phyloP scores from a whole-genome alignment of 2,113 vertebrate genomes.

The Neopipo cinnamomea region DNA sequence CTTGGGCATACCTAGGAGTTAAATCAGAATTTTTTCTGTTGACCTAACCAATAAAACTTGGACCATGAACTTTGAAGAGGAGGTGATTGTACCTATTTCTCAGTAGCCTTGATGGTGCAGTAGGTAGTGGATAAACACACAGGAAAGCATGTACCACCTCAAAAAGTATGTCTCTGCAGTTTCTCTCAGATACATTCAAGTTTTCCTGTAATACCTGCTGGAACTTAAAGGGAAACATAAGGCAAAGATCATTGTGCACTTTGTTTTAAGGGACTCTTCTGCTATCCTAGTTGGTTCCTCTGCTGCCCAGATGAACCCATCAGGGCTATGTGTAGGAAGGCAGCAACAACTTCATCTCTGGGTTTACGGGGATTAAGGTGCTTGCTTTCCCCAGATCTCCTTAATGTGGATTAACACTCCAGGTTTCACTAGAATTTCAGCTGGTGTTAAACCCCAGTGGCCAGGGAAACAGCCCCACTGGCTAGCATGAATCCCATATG shows the following conservation, averaged over 20 bases:
- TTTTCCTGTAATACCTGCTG: not conserved
- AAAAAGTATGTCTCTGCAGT: not conserved
- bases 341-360: not conserved
- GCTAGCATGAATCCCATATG: not conserved
- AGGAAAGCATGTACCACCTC: not conserved
- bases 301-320: not conserved
- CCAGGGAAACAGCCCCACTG: not conserved
- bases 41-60: not conserved
- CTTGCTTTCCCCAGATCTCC: slow-evolving; percentile 7
- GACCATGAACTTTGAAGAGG: not conserved
- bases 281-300: not conserved
- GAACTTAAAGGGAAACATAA: not conserved
- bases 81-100: not conserved
- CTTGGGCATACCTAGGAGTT: not conserved
- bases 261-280: not conserved
- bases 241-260: not conserved
- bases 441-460: not conserved
- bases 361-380: not conserved
- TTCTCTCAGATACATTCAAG: not conserved
- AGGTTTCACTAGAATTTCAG: slow-evolving; percentile 18
- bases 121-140: not conserved
- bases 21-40: not conserved
- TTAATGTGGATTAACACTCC: slow-evolving; percentile 20
- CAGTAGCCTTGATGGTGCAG: not conserved
- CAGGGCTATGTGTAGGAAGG: not conserved